A percentile compares a stretch with the other conserved stretches of the same genome.
Conservation (phyloP, 2,113 vertebrate genomes). For the Neogale vison region DNA sequence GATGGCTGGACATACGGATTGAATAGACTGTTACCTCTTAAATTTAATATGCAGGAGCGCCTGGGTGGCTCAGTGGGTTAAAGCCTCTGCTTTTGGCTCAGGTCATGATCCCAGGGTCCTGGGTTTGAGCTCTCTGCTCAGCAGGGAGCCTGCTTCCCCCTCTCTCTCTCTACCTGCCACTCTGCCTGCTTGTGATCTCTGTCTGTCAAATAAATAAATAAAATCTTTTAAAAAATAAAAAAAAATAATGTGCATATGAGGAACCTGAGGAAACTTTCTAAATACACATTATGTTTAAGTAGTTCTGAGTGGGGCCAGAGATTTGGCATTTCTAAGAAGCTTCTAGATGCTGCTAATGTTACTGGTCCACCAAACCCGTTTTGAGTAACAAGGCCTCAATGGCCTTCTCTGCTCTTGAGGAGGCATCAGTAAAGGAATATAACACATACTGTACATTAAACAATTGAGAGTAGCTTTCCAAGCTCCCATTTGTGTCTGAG, state of each 20-base stretch:
- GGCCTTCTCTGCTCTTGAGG: background rate
- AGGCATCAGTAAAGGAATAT: background rate
- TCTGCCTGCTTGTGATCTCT: too few species aligned
- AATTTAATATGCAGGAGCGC: background rate
- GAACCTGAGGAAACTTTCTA: background rate
- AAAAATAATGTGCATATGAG: background rate
- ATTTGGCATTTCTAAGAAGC: background rate
- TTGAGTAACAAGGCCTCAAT: background rate
- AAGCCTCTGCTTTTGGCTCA: too few species aligned
- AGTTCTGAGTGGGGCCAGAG: background rate
- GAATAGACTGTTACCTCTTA: background rate
- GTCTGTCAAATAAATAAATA: too few species aligned
- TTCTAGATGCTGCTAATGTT: background rate
- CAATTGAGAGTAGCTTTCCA: background rate
- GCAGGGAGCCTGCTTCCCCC: too few species aligned
- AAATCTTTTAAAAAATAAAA: too few species aligned
- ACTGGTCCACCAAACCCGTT: background rate
- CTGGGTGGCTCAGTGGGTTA: too few species aligned
- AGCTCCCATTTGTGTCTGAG: background rate
- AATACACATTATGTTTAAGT: background rate
- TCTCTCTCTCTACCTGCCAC: too few species aligned
- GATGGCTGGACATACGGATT: background rate
- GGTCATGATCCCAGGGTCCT: too few species aligned
- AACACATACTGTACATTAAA: fast-evolving
- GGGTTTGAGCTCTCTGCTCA: too few species aligned